A percentile compares a stretch with the other conserved stretches of the same genome.
Conservation (phyloP, 92 coral and sea anemone genomes). For the Palythoa grandis region DNA sequence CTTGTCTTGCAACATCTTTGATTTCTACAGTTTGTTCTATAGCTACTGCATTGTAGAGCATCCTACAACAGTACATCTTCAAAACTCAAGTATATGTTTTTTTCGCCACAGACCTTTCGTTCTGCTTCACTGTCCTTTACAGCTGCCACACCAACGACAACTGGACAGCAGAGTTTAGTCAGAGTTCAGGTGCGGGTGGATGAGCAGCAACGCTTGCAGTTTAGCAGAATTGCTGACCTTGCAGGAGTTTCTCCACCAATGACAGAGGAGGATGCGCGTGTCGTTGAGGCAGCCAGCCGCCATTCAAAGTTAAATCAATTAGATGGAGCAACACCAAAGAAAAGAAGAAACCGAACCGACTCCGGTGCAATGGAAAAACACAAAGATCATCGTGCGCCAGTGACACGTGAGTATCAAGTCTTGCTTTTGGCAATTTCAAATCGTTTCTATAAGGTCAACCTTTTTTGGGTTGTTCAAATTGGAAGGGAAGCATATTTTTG, state of each 20-base stretch:
- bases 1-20: no score
- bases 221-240: slow-evolving; percentile 76
- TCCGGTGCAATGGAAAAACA: slow-evolving; percentile 36
- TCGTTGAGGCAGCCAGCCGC: slow-evolving; percentile 55
- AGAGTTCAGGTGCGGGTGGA: slow-evolving; percentile 91
- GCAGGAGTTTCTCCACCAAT: slow-evolving; percentile 92
- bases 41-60: no score
- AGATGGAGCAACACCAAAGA: slow-evolving; percentile 52
- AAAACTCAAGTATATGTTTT: no score
- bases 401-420: slow-evolving; percentile 32
- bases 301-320: slow-evolving; percentile 44
- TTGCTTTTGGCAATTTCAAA: no score
- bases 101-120: slow-evolving; percentile 68
- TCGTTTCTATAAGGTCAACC: no score
- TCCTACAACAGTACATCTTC: no score
- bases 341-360: slow-evolving; percentile 11
- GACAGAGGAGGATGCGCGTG: slow-evolving; percentile 59
- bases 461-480: no score
- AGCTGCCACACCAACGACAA: slow-evolving; percentile 65
- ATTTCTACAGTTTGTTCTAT: no score
- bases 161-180: slow-evolving; percentile 72
- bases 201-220: slow-evolving; percentile 71
- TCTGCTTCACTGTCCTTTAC: slow-evolving; percentile 57
- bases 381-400: slow-evolving; percentile 12
- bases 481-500: no score